Conservation (phyloP, 2,113 vertebrate genomes). For the Eolophus roseicapilla region DNA sequence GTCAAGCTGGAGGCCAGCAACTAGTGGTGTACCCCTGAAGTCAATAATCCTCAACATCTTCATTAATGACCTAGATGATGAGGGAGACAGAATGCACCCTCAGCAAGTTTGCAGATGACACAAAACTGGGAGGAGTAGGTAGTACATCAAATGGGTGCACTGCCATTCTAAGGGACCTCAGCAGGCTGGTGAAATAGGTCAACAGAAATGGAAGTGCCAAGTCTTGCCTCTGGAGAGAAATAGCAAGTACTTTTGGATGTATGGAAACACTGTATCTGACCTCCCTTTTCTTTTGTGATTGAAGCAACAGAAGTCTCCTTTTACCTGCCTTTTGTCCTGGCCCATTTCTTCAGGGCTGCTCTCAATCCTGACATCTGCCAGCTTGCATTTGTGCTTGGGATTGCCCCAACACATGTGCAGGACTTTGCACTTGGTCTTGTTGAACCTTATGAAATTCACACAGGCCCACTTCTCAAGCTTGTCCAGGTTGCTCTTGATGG, state of each 20-base stretch:
- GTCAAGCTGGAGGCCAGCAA: not conserved
- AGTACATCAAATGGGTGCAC: not conserved
- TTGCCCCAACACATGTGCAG: not conserved
- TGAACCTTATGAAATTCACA: not conserved
- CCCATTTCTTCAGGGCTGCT: not conserved
- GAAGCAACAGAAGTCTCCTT: not conserved
- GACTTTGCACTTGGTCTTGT: not conserved
- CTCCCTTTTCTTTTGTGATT: not conserved
- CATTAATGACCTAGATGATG: not conserved
- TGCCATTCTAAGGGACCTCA: not conserved
- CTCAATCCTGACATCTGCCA: not conserved
- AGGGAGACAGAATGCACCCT: not conserved
- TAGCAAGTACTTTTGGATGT: not conserved
- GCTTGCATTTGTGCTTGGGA: accelerated
- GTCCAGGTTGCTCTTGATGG: not conserved
- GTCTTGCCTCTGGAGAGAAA: not conserved
- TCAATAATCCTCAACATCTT: not conserved
- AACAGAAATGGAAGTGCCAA: not conserved
- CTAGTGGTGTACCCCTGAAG: not conserved
- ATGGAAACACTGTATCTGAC: not conserved
- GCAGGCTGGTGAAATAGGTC: not conserved
- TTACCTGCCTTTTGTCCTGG: not conserved
- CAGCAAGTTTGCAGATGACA: not conserved
- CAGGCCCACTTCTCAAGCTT: not conserved
- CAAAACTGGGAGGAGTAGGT: not conserved